Percentiles rank a stretch among this genome's conserved stretches.
phyloP scores from a whole-genome alignment of 2,888 invertebrate genomes.

The Epicampocera succincta region DNA sequence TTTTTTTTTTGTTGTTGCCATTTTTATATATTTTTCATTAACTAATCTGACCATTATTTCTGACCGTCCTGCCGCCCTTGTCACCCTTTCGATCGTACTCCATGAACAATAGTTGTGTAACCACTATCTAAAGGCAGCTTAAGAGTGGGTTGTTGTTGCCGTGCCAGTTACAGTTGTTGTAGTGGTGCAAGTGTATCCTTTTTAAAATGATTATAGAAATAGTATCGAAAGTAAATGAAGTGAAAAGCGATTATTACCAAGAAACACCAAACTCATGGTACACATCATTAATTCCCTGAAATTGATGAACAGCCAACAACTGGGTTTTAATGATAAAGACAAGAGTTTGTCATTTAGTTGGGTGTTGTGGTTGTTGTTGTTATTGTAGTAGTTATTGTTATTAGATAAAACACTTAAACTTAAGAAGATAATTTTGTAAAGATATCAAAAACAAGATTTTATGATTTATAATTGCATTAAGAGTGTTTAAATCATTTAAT shows the following conservation, averaged over 20 bases:
- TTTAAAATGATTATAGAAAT: conserved; percentile 33
- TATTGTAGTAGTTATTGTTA: conserved; percentile 3
- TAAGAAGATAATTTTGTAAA: conserved; percentile 6
- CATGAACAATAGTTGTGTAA: conserved; percentile 18
- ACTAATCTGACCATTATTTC: conserved; percentile 39
- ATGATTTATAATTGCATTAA: no score
- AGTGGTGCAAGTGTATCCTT: conserved; percentile 16
- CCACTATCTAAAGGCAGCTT: conserved; percentile 56
- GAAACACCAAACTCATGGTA: conserved; percentile 70
- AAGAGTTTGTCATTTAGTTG: conserved; percentile 50
- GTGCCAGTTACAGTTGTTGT: conserved; percentile 16
- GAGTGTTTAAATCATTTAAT: no score
- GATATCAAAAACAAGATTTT: conserved; percentile 3
- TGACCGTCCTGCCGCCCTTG: neutral
- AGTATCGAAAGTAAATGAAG: conserved; percentile 70
- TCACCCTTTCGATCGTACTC: no score
- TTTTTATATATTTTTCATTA: conserved; percentile 19
- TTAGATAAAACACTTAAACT: conserved; percentile 18
- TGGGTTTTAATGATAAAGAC: conserved; percentile 69
- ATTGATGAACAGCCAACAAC: conserved; percentile 67
- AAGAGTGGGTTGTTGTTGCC: conserved; percentile 47
- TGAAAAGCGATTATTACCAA: conserved; percentile 72
- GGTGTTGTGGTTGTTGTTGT: neutral
- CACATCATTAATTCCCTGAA: conserved; percentile 72
- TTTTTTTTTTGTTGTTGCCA: neutral